A percentile compares a stretch with the other conserved stretches of the same genome.
These are phyloP conservation scores for Nixonia krombeini DNA, from an alignment of 1,140 invertebrate species.

Conservation along the genomic window DNA sequence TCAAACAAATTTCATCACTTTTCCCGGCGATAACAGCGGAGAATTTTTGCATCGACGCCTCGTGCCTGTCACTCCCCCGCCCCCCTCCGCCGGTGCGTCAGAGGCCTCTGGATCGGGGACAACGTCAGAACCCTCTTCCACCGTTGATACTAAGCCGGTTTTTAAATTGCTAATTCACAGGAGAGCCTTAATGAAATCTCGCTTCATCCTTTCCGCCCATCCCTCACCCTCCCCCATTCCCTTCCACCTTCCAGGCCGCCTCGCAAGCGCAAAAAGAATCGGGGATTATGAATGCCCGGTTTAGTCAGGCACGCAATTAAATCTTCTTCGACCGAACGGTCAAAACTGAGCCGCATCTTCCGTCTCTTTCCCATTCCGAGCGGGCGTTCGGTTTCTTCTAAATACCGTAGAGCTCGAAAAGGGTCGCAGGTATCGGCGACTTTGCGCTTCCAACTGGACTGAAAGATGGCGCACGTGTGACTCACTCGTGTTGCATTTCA, in stretches of 20 bases:
- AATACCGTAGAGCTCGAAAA: not conserved
- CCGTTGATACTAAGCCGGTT: conserved; percentile 52
- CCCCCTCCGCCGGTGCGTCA: conserved; percentile 19
- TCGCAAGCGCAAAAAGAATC: conserved; percentile 42
- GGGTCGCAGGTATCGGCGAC: not conserved
- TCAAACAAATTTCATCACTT: no score
- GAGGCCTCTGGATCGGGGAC: conserved; percentile 28
- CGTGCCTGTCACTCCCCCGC: not conserved
- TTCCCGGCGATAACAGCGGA: no score
- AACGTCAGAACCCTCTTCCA: no score
- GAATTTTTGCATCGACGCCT: no score
- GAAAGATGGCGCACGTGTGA: no score
- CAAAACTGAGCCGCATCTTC: conserved; percentile 30
- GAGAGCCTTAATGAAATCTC: conserved; percentile 56
- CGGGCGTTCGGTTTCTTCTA: not conserved
- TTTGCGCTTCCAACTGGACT: no score
- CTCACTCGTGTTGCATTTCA: no score
- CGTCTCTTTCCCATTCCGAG: no score
- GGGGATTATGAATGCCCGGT: conserved; percentile 47
- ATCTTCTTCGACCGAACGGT: conserved; percentile 43
- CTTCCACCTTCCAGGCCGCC: conserved; percentile 8
- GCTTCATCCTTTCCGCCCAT: conserved; percentile 46
- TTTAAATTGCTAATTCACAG: conserved; percentile 62
- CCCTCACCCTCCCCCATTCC: conserved; percentile 20
- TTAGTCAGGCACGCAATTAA: conserved; percentile 51